These are phyloP conservation scores for Pasiphila rectangulata DNA, from an alignment of 2,888 invertebrate species.

Conservation along the genomic window DNA sequence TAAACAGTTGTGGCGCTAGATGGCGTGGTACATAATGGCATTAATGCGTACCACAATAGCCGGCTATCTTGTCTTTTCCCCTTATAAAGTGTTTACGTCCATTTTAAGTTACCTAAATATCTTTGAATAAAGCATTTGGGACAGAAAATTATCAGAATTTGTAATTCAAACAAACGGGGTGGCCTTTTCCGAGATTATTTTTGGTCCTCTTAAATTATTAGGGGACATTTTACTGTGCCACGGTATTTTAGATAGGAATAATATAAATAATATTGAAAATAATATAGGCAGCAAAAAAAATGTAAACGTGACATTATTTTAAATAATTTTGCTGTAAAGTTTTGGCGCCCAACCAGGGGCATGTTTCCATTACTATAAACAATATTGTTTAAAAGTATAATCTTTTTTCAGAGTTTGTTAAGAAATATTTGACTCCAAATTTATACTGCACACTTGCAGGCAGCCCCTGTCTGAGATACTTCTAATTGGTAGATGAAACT, in stretches of 20 bases:
- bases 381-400: too few species aligned
- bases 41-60: conserved; percentile 39
- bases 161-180: conserved; percentile 17
- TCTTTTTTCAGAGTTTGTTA: too few species aligned
- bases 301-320: too few species aligned
- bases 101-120: conserved; percentile 21
- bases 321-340: too few species aligned
- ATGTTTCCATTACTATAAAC: too few species aligned
- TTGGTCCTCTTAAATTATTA: conserved; percentile 19
- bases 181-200: conserved; percentile 25
- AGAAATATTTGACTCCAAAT: too few species aligned
- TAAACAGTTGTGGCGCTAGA: conserved; percentile 41
- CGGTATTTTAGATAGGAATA: conserved; percentile 21
- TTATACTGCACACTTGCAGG: too few species aligned
- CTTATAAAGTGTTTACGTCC: conserved; percentile 39
- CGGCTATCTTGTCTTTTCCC: conserved; percentile 38
- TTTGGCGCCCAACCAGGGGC: conserved; percentile 6
- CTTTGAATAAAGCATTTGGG: conserved; percentile 13
- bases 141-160: conserved; percentile 19
- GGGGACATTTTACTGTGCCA: conserved; percentile 11
- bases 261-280: background rate
- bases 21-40: conserved; percentile 36
- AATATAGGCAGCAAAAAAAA: too few species aligned
- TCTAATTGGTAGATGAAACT: too few species aligned
- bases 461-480: too few species aligned